A percentile compares a stretch with the other conserved stretches of the same genome.
phyloP scores from a whole-genome alignment of 2,113 vertebrate genomes.

The Rhegmatorhina hoffmannsi region DNA sequence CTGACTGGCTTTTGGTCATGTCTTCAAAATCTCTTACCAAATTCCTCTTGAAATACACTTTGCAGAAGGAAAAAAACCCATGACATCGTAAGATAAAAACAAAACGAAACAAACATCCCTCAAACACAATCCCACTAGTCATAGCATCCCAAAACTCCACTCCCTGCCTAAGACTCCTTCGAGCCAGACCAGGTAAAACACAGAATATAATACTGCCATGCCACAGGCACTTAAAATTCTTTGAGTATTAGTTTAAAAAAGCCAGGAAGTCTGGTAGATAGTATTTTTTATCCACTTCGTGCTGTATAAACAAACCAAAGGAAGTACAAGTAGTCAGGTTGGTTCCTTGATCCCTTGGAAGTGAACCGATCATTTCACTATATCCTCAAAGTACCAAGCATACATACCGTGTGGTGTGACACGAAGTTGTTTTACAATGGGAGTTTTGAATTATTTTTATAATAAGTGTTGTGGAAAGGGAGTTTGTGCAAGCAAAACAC shows the following conservation, averaged over 20 bases:
- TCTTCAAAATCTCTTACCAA: background rate
- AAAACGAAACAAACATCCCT: background rate
- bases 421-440: background rate
- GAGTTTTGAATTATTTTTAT: background rate
- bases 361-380: background rate
- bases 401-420: background rate
- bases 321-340: background rate
- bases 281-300: background rate
- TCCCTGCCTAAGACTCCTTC: background rate
- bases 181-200: background rate
- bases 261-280: background rate
- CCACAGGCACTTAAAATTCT: constrained; percentile 8
- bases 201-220: constrained; percentile 12
- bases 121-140: background rate
- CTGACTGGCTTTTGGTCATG: background rate
- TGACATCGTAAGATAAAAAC: background rate
- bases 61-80: background rate
- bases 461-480: background rate
- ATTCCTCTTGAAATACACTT: background rate
- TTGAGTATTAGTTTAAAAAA: background rate
- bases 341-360: background rate
- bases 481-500: background rate
- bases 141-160: background rate
- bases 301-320: background rate
- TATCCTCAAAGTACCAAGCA: background rate